Conservation (phyloP, 1,140 invertebrate species). For the Bombus confusus region DNA sequence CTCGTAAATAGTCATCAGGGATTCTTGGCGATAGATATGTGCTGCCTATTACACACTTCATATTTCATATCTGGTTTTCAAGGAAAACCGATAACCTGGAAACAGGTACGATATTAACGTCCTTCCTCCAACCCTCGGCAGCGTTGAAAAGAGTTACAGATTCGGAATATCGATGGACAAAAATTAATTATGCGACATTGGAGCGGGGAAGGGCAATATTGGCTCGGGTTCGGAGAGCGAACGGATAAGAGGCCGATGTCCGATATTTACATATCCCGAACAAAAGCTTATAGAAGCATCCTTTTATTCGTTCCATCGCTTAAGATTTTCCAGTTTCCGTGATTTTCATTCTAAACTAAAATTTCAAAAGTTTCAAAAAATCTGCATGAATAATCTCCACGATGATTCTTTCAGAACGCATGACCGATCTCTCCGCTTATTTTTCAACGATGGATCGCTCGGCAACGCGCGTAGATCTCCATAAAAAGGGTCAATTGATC, state of each 20-base stretch:
- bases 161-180: conserved; percentile 49
- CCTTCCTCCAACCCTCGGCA: background rate
- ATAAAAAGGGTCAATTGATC: conserved; percentile 8
- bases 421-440: background rate
- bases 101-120: conserved; percentile 39
- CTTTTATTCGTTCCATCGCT: background rate
- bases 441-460: background rate
- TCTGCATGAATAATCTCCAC: background rate
- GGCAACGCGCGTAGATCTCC: background rate
- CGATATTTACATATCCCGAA: conserved; percentile 33
- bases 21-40: background rate
- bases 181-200: conserved; percentile 51
- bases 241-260: conserved; percentile 5
- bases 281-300: background rate
- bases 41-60: background rate
- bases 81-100: conserved; percentile 39
- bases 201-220: conserved; percentile 26
- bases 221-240: background rate
- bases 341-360: too few species aligned
- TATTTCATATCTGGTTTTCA: conserved; percentile 37
- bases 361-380: background rate
- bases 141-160: conserved; percentile 27
- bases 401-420: background rate
- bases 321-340: background rate
- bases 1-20: background rate